phyloP scores from a whole-genome alignment of 2,113 vertebrate species.

The Zonotrichia leucophrys region DNA sequence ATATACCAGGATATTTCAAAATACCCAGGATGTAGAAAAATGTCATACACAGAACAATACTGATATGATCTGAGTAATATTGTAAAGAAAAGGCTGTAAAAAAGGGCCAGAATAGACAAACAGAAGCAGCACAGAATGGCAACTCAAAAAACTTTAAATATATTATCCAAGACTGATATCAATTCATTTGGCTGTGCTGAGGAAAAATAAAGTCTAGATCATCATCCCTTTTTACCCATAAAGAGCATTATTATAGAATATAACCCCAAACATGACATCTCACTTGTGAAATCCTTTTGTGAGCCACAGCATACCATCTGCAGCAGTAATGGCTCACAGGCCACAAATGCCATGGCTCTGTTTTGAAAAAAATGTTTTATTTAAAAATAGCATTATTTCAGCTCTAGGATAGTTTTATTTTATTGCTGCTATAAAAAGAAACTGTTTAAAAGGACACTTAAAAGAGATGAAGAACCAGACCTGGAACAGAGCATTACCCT shows the following conservation, averaged over 20 bases:
- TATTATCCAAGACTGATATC: not conserved
- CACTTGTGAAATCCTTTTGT: not conserved
- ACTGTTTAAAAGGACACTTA: not conserved
- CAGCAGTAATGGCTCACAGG: not conserved
- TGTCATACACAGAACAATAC: not conserved
- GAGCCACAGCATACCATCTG: not conserved
- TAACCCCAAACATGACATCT: not conserved
- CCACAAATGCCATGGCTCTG: not conserved
- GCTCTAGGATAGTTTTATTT: not conserved
- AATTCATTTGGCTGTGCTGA: not conserved
- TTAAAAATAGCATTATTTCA: not conserved
- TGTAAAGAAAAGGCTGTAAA: not conserved
- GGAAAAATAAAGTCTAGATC: not conserved
- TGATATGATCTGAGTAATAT: not conserved
- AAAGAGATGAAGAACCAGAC: not conserved
- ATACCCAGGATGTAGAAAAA: not conserved
- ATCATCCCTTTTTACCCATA: not conserved
- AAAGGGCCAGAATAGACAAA: not conserved
- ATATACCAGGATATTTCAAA: not conserved
- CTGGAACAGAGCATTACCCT: not conserved
- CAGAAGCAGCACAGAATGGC: not conserved
- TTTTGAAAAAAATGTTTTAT: not conserved
- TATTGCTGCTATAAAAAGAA: not conserved
- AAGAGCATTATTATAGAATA: not conserved
- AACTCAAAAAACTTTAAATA: not conserved